These are phyloP conservation scores for Otolemur crassicaudatus DNA, from an alignment of 2,797 vertebrate species.

Conservation along the genomic window DNA sequence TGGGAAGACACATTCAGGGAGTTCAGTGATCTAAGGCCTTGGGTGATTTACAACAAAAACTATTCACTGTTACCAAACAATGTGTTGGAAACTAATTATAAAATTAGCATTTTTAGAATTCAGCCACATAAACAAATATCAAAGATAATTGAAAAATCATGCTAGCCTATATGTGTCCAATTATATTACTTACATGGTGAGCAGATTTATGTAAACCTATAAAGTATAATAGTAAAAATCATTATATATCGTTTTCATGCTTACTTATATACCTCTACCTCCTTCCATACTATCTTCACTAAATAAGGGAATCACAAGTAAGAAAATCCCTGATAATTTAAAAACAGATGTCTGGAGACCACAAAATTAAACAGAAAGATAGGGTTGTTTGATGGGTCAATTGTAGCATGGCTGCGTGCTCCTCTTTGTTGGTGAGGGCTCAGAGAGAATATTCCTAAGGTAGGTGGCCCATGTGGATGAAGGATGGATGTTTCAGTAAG, in stretches of 20 bases:
- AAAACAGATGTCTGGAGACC: constrained; percentile 50
- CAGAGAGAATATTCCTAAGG: constrained; percentile 53
- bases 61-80: constrained; percentile 78
- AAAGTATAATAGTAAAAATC: constrained; percentile 69
- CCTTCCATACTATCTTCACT: constrained; percentile 59
- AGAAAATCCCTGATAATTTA: constrained; percentile 60
- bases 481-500: constrained; percentile 39
- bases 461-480: constrained; percentile 14
- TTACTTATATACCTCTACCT: neutral
- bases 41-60: constrained; percentile 71
- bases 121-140: constrained; percentile 80
- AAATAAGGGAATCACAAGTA: constrained; percentile 58
- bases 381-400: neutral
- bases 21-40: constrained; percentile 64
- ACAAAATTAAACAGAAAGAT: constrained; percentile 54
- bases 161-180: constrained; percentile 73
- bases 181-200: constrained; percentile 76
- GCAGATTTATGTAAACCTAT: constrained; percentile 72
- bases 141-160: constrained; percentile 82
- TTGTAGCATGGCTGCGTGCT: neutral
- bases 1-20: constrained; percentile 50
- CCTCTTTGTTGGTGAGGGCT: constrained; percentile 48
- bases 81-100: constrained; percentile 81
- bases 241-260: constrained; percentile 49
- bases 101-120: constrained; percentile 84